Evolutionary conservation across 2,113 vertebrate species (phyloP).

Genomic region (Scytalopus superciliaris): DNA sequence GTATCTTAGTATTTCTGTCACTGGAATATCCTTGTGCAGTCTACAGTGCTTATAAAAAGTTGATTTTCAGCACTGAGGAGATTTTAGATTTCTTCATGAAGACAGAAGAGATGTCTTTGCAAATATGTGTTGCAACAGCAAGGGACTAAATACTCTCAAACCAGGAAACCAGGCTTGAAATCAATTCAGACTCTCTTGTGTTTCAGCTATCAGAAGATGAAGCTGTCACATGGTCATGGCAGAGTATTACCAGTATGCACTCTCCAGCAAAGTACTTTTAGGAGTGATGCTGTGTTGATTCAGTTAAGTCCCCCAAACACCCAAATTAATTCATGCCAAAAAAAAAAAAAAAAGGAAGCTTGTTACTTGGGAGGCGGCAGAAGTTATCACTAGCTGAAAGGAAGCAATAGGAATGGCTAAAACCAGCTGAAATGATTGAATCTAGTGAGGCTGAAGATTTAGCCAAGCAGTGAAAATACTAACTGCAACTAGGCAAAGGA

Average conservation of each 20-base stretch:
- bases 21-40: background rate
- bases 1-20: background rate
- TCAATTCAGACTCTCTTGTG: background rate
- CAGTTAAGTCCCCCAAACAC: background rate
- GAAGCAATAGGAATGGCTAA: background rate
- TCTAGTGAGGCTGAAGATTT: background rate
- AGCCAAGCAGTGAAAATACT: background rate
- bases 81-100: background rate
- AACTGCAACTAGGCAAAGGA: fast-evolving
- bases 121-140: background rate
- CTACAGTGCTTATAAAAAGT: background rate
- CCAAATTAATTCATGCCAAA: background rate
- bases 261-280: fast-evolving
- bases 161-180: background rate
- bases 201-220: background rate
- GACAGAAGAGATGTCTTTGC: background rate
- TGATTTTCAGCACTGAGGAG: background rate
- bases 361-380: background rate
- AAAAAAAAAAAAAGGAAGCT: too few species aligned
- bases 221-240: background rate
- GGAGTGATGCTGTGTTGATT: background rate
- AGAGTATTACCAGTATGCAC: background rate
- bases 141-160: background rate
- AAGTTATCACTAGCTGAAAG: background rate
- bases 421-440: background rate